These are phyloP conservation scores for Microtus richardsoni DNA, from an alignment of 2,113 vertebrate genomes.

Conservation along the genomic window DNA sequence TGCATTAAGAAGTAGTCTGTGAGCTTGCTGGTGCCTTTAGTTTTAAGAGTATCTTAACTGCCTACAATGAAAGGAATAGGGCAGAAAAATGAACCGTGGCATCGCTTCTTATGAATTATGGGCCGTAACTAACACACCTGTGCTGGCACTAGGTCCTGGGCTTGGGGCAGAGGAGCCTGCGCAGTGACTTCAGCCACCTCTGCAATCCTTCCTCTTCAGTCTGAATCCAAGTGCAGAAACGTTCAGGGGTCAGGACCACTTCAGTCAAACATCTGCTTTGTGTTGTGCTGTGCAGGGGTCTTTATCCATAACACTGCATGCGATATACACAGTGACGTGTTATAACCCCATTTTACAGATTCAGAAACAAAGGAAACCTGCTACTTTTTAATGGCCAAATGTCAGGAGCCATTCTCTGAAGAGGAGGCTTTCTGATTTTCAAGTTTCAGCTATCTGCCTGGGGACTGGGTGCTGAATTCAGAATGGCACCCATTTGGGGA, in stretches of 20 bases:
- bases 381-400: not conserved
- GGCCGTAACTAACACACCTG: conserved; percentile 61
- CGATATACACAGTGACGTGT: not conserved
- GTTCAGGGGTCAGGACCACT: not conserved
- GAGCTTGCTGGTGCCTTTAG: conserved; percentile 78
- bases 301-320: not conserved
- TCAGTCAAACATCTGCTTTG: not conserved
- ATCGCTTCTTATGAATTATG: conserved; percentile 76
- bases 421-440: not conserved
- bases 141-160: conserved; percentile 51
- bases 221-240: not conserved
- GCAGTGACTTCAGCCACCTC: not conserved
- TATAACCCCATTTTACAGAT: conserved; percentile 31
- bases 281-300: not conserved
- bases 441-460: not conserved
- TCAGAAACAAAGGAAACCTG: not conserved
- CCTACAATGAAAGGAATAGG: conserved; percentile 82
- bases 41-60: conserved; percentile 85
- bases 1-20: conserved; percentile 80
- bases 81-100: conserved; percentile 73
- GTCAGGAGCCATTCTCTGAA: not conserved
- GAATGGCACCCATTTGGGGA: not conserved
- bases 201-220: not conserved
- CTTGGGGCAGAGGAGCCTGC: not conserved
- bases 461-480: not conserved